Conservation (phyloP, 2,113 vertebrate genomes). For the Laticauda colubrina region DNA sequence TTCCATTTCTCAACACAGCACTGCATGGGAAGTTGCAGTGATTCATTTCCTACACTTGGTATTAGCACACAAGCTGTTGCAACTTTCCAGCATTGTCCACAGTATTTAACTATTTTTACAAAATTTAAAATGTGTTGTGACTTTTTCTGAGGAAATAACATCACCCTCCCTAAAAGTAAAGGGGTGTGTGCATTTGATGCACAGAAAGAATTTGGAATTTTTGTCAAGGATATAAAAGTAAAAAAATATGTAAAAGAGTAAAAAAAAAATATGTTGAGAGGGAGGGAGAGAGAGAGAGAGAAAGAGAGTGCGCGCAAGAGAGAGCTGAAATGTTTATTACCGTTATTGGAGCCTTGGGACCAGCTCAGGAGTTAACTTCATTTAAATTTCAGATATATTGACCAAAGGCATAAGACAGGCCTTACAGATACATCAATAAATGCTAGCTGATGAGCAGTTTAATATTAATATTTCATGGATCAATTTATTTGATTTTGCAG, state of each 20-base stretch:
- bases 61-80: constrained; percentile 13
- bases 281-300: no score
- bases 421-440: neutral
- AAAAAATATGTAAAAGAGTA: neutral
- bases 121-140: neutral
- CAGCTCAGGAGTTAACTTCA: neutral
- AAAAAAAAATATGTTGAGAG: no score
- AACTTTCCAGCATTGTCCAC: neutral
- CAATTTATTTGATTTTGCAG: neutral
- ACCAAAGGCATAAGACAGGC: neutral
- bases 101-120: constrained; percentile 2
- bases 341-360: neutral
- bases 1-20: neutral
- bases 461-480: neutral
- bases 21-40: neutral
- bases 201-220: neutral
- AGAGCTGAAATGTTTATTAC: neutral
- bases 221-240: neutral
- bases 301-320: no score
- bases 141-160: neutral
- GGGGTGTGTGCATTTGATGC: neutral
- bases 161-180: neutral
- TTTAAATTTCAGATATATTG: neutral
- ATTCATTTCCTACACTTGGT: constrained; percentile 16
- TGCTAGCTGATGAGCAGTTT: neutral